These are phyloP conservation scores for Hyposoter didymator DNA, from an alignment of 2,888 invertebrate species.

Conservation along the genomic window DNA sequence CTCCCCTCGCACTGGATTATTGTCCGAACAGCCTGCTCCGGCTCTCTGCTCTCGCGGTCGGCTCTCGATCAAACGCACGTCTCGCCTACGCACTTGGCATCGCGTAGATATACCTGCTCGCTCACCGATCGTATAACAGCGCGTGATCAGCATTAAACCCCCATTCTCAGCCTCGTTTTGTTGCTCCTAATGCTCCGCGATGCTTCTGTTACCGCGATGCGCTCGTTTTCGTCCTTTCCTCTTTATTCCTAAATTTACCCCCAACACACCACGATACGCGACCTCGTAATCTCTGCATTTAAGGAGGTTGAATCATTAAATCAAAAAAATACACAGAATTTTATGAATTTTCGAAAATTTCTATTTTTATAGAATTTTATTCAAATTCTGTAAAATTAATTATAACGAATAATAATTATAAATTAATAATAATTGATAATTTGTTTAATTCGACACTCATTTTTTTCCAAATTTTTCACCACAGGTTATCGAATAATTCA, in stretches of 20 bases:
- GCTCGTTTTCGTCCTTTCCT: conserved; percentile 53
- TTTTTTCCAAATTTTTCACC: no score
- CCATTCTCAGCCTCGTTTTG: conserved; percentile 53
- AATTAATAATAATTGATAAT: no score
- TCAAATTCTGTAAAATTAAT: no score
- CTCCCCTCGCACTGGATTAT: neutral
- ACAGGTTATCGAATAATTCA: no score
- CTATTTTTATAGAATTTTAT: no score
- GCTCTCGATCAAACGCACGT: conserved; percentile 83
- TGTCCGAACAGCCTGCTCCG: neutral
- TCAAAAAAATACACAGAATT: no score
- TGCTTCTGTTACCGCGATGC: conserved; percentile 52
- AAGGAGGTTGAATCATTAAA: no score
- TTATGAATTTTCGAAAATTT: no score
- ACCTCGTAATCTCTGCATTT: conserved; percentile 23
- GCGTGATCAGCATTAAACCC: conserved; percentile 72
- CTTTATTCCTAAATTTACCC: conserved; percentile 37
- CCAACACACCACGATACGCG: conserved; percentile 49
- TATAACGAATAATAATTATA: no score
- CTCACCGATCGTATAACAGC: conserved; percentile 60
- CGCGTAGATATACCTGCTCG: conserved; percentile 64
- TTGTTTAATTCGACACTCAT: no score
- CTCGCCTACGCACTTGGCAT: conserved; percentile 83
- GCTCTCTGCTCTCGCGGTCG: conserved; percentile 72
- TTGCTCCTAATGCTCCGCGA: conserved; percentile 47